These are phyloP conservation scores for Neoniphon sammara DNA, from an alignment of 2,797 vertebrate genomes.

Conservation along the genomic window DNA sequence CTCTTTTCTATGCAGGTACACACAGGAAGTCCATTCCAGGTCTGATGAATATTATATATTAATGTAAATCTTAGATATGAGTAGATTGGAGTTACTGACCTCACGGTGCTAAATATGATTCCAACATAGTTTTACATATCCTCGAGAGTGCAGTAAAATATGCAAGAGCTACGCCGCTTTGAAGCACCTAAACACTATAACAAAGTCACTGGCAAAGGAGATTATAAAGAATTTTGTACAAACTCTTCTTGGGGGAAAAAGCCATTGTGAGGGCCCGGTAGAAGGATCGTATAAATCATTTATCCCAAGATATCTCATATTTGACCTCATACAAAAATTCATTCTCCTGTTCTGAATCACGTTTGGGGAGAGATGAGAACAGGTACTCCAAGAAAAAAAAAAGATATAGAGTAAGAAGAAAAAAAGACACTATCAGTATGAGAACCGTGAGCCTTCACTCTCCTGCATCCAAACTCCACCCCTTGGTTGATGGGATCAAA, in stretches of 20 bases:
- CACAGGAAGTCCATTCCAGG: not conserved
- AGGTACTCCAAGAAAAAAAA: slow-evolving; percentile 33
- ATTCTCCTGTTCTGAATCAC: slow-evolving; percentile 51
- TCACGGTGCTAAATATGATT: not conserved
- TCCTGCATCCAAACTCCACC: slow-evolving; percentile 35
- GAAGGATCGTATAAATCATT: slow-evolving; percentile 66
- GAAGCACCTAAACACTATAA: not conserved
- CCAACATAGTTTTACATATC: not conserved
- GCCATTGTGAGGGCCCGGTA: slow-evolving; percentile 21
- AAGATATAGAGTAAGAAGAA: not conserved
- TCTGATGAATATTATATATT: slow-evolving; percentile 4
- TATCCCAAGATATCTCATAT: slow-evolving; percentile 63
- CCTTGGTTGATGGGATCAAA: slow-evolving; percentile 61
- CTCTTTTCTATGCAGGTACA: slow-evolving; percentile 7
- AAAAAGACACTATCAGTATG: slow-evolving; percentile 53
- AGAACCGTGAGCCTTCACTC: slow-evolving; percentile 40
- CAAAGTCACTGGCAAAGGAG: slow-evolving; percentile 6
- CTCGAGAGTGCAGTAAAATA: slow-evolving; percentile 9
- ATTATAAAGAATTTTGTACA: slow-evolving; percentile 25
- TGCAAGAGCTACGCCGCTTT: too few relatives aligned
- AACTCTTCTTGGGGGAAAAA: slow-evolving; percentile 40
- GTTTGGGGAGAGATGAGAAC: slow-evolving; percentile 57
- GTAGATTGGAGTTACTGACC: not conserved
- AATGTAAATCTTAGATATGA: slow-evolving; percentile 24
- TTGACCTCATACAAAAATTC: slow-evolving; percentile 68